These are phyloP conservation scores for Corythornis cristatus DNA, from an alignment of 2,113 vertebrate species.

Conservation along the genomic window DNA sequence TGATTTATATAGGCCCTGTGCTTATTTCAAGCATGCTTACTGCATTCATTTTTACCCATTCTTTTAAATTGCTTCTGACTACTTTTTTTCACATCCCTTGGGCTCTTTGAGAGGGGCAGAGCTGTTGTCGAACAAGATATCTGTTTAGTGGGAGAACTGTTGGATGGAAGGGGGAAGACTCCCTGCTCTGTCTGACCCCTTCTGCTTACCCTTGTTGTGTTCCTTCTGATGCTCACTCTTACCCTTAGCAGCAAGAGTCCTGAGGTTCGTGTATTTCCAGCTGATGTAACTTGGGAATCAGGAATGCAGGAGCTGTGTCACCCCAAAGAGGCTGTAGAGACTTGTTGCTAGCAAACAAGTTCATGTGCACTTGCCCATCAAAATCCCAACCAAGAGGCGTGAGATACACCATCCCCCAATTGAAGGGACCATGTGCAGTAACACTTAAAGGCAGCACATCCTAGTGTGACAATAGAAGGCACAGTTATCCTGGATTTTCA, in stretches of 20 bases:
- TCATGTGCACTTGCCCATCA: background rate
- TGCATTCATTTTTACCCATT: background rate
- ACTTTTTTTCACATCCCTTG: background rate
- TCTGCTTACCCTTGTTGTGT: rapidly evolving
- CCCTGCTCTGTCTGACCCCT: background rate
- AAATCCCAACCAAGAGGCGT: rapidly evolving
- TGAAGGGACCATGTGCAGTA: background rate
- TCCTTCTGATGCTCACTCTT: background rate
- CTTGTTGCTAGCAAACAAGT: background rate
- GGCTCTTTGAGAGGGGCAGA: background rate
- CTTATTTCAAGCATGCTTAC: background rate
- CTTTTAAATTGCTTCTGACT: background rate
- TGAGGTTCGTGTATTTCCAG: rapidly evolving
- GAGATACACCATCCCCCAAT: background rate
- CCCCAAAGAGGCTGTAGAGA: background rate
- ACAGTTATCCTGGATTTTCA: constrained; percentile 27
- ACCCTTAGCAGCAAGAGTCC: background rate
- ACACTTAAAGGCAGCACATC: background rate
- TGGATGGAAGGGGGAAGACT: background rate
- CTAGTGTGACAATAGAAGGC: background rate
- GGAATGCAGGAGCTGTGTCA: background rate
- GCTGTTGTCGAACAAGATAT: background rate
- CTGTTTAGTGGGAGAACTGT: background rate
- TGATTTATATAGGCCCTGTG: background rate
- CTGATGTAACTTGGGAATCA: background rate